A percentile compares a stretch with the other conserved stretches of the same genome.
Evolutionary conservation across 2,888 invertebrate species (phyloP).

Genomic region (Cerastis rubricosa): DNA sequence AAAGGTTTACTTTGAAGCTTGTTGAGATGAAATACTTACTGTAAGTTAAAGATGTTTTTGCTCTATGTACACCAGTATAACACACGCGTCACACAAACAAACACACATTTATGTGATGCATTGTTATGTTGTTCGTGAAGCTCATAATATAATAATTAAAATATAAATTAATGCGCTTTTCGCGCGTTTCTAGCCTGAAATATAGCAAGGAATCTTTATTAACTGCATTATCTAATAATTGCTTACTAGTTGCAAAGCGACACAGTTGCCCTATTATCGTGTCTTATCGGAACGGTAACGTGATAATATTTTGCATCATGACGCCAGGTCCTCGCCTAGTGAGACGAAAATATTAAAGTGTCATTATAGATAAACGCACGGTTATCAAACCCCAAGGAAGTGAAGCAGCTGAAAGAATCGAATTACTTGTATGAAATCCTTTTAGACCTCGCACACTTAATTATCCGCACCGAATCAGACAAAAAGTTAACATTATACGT

Average conservation of each 20-base stretch:
- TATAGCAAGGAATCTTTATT: no score
- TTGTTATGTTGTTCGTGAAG: background rate
- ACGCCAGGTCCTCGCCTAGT: conserved; percentile 38
- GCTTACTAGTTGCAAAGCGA: conserved; percentile 34
- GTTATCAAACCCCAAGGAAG: background rate
- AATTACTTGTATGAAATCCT: background rate
- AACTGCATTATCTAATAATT: conserved; percentile 42
- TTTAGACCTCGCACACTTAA: background rate
- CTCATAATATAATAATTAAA: no score
- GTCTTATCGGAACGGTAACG: conserved; percentile 54
- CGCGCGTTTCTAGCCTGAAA: background rate
- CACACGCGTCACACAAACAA: background rate
- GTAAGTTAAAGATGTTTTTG: no score
- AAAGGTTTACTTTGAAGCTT: background rate
- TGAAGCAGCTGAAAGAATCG: background rate
- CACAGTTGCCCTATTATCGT: conserved; percentile 48
- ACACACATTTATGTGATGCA: background rate
- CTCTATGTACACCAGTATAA: background rate
- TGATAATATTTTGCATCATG: conserved; percentile 59
- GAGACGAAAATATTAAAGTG: conserved; percentile 49
- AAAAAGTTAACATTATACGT: background rate
- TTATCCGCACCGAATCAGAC: background rate
- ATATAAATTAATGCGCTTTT: background rate
- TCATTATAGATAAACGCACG: background rate
- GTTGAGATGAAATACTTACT: background rate